Base-by-base conservation (phyloP, 37 sponge, comb jelly and placozoan genomes). In the Hormiphora californensis region DNA sequence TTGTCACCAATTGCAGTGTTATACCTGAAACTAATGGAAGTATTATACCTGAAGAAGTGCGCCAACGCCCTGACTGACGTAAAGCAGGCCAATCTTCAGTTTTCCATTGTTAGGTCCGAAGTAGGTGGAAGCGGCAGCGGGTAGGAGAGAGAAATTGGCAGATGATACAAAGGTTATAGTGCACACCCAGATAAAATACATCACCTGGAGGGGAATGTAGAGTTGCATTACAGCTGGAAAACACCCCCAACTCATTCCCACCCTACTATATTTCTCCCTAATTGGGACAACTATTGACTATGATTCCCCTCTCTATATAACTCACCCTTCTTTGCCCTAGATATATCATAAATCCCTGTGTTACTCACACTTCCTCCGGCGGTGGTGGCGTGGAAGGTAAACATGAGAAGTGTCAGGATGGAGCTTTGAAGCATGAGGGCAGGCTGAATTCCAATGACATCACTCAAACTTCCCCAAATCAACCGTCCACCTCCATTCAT, bases 131-230 rank as follows among this genome's bases (percentile, higher is more conserved):
- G 81, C 81, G 25, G 81, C 81, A 19, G 81, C 81, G 4, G 81
- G 81, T 0, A 73, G 46, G 9, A 73, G 46, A 28, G 81, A 73
- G 81, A 73, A 73, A 8, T 46, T 36, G 27, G 39, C 81, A 30
- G 81, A 43, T 4, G 81, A 73, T 3, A 46, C 43, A 28, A 73
- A 73, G 81, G 43, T 73, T 15, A 73, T 73, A 4, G 46, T 46
- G n/a, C 39, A 73, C 44, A 73, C 81, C 81, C 81, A 73, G 0
- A 73, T 30, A 40, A 73, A 73, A 46, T 73, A 73, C 81, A 73
- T 73, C 44, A 36, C 44, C 81, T 73, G 44, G 9, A 40, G 25
- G 7, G 43, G 38, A 22, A n/a, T n/a, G n/a, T n/a, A n/a, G n/a
- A n/a, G n/a, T n/a, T n/a, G n/a, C n/a, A n/a, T n/a, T n/a, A n/a